phyloP scores from a whole-genome alignment of 2,797 vertebrate species.

The Rhinoraja longicauda region DNA sequence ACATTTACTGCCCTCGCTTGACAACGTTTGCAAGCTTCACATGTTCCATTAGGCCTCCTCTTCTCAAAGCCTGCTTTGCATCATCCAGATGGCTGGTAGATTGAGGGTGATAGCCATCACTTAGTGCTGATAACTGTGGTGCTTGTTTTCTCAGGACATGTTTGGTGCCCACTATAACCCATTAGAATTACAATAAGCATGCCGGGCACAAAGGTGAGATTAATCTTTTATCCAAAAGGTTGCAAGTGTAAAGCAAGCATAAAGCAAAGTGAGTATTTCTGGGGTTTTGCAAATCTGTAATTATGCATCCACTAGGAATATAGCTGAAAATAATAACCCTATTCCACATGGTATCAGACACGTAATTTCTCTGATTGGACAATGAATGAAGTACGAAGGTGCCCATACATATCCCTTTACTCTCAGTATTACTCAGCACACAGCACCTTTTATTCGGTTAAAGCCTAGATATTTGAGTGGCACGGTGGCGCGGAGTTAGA shows the following conservation, averaged over 20 bases:
- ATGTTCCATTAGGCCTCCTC: not conserved
- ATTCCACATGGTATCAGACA: not conserved
- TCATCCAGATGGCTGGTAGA: not conserved
- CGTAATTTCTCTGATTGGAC: not conserved
- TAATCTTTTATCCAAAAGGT: not conserved
- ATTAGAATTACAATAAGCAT: not conserved
- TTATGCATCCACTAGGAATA: not conserved
- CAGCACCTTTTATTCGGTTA: too few species aligned
- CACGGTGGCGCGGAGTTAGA: too few species aligned
- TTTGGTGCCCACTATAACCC: not conserved
- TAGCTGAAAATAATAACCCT: not conserved
- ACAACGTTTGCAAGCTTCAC: not conserved
- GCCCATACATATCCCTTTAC: not conserved
- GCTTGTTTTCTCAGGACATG: not conserved
- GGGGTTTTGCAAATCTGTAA: not conserved
- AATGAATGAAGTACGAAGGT: not conserved
- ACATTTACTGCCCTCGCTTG: slow-evolving; percentile 1
- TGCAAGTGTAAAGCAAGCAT: not conserved
- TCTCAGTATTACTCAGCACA: too few species aligned
- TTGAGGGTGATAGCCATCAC: not conserved
- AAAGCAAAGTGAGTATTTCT: not conserved
- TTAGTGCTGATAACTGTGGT: not conserved
- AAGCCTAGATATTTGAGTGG: too few species aligned
- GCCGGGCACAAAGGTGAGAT: not conserved
- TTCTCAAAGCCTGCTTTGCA: not conserved